Conservation (phyloP, 2,113 vertebrate species). For the Rhinopomastus cyanomelas region DNA sequence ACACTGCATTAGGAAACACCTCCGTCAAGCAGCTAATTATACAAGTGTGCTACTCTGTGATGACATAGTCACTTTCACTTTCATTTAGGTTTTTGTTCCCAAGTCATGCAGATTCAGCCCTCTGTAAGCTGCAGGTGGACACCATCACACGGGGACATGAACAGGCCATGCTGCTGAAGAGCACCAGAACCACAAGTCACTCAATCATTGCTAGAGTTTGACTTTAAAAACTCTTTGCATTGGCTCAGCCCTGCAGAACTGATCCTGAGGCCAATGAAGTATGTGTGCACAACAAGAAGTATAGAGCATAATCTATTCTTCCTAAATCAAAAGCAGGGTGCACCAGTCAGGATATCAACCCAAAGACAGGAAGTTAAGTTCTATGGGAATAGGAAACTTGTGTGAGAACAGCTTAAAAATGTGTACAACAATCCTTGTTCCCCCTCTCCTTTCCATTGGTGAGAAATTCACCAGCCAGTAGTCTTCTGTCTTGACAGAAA, state of each 20-base stretch:
- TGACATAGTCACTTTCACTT: neutral
- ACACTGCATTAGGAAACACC: neutral
- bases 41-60: neutral
- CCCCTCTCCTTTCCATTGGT: neutral
- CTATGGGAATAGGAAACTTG: neutral
- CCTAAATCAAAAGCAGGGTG: neutral
- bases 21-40: neutral
- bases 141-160: neutral
- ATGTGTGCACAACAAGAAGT: neutral
- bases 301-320: neutral
- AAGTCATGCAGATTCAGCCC: neutral
- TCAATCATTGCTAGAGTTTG: neutral
- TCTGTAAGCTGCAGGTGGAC: neutral
- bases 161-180: neutral
- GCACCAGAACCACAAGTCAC: neutral
- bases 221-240: neutral
- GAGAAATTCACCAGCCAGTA: neutral
- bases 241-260: neutral
- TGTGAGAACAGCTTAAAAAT: neutral
- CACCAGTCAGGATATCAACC: neutral
- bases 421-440: neutral
- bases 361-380: neutral
- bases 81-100: neutral
- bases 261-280: neutral
- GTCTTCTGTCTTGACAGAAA: neutral